These are phyloP conservation scores for Rhizomys pruinosus DNA, from an alignment of 2,113 vertebrate species.

Conservation along the genomic window DNA sequence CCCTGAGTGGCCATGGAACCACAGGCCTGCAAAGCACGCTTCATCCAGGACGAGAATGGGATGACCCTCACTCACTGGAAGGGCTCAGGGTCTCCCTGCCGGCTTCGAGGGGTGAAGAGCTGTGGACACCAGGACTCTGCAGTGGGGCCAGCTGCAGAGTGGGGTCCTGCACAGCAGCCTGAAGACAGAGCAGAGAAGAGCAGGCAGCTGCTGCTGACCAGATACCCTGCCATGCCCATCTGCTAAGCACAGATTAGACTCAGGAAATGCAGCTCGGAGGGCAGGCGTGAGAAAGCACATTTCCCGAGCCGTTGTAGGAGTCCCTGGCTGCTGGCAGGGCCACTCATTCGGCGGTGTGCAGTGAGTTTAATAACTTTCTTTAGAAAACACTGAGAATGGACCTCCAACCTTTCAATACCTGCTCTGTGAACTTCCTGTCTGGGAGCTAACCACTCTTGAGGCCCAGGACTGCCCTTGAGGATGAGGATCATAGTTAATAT, in stretches of 20 bases:
- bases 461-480: rapidly evolving
- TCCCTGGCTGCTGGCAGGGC: neutral
- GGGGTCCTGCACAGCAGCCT: neutral
- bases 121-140: neutral
- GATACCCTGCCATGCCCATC: neutral
- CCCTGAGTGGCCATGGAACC: rapidly evolving
- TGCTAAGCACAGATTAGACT: conserved; percentile 20
- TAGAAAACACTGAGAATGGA: neutral
- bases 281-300: conserved; percentile 29
- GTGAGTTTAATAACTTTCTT: neutral
- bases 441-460: neutral
- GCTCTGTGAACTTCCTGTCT: neutral
- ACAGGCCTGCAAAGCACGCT: rapidly evolving
- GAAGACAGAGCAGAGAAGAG: neutral
- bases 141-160: neutral
- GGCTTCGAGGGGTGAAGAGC: neutral
- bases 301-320: conserved; percentile 22
- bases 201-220: neutral
- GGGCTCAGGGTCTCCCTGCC: neutral
- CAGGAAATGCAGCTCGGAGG: neutral
- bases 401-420: neutral
- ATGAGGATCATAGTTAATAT: rapidly evolving
- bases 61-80: neutral
- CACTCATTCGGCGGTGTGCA: neutral
- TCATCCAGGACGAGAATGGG: rapidly evolving